Percentiles rank a stretch among this genome's conserved stretches.
phyloP scores from a whole-genome alignment of 2,797 vertebrate genomes.

The Galagoides demidoff region DNA sequence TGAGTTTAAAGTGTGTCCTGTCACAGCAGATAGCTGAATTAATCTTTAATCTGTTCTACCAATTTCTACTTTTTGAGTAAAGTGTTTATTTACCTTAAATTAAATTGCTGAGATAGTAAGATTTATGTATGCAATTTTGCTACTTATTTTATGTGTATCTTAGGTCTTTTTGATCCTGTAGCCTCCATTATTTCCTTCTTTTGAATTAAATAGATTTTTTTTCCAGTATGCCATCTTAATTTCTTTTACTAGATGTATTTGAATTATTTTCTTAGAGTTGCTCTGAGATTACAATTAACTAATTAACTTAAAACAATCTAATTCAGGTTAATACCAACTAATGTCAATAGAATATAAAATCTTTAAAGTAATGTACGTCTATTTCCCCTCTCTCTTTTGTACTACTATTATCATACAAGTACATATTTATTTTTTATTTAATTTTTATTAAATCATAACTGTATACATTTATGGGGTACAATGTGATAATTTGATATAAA shows the following conservation, averaged over 20 bases:
- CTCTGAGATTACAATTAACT: background rate
- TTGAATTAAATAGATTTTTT: background rate
- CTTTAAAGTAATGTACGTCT: background rate
- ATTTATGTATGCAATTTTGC: background rate
- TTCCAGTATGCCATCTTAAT: background rate
- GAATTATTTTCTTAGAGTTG: too few species aligned
- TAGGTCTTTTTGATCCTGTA: too few species aligned
- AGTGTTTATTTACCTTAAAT: too few species aligned
- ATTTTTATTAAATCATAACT: too few species aligned
- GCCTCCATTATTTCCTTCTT: background rate
- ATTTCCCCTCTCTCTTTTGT: background rate
- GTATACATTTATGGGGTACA: too few species aligned
- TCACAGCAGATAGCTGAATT: too few species aligned
- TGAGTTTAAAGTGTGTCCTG: too few species aligned
- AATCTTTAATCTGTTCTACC: too few species aligned
- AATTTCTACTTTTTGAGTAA: too few species aligned
- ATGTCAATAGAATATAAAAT: background rate
- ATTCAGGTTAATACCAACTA: background rate
- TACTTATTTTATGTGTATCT: background rate
- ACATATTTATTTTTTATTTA: background rate
- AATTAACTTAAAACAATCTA: background rate
- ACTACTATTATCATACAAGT: too few species aligned
- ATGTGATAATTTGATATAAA: too few species aligned
- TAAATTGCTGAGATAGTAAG: background rate
- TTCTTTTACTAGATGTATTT: background rate